Evolutionary conservation across 2,113 vertebrate species (phyloP).

Genomic region (Cyprichromis sp.): DNA sequence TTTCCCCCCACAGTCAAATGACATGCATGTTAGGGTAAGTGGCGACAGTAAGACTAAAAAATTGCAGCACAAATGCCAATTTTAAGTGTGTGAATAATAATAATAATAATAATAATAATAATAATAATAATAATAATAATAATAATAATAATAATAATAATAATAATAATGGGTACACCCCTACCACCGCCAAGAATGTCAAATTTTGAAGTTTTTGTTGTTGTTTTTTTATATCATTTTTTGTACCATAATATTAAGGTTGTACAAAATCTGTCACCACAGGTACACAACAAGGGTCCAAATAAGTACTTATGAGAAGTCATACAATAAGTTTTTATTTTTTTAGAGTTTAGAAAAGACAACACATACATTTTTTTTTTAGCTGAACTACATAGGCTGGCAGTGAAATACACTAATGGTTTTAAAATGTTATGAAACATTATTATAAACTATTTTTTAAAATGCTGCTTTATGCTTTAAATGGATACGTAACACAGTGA

Average conservation of each 20-base stretch:
- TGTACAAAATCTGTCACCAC: not conserved
- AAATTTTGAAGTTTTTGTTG: not conserved
- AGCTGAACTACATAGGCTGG: not conserved
- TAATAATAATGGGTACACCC: not conserved
- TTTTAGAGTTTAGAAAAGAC: not conserved
- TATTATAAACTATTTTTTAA: not conserved
- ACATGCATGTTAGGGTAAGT: not conserved
- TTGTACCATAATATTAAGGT: not conserved
- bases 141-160: not conserved
- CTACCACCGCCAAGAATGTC: not conserved
- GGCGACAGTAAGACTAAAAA: not conserved
- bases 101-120: not conserved
- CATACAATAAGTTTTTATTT: not conserved
- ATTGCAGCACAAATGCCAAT: not conserved
- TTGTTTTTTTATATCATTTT: rapidly evolving
- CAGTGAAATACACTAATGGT: not conserved
- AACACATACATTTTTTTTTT: not conserved
- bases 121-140: rapidly evolving
- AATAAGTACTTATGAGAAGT: not conserved
- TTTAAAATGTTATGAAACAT: not conserved
- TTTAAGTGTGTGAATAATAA: not conserved
- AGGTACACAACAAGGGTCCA: not conserved
- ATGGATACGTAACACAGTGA: no score
- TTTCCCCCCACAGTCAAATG: not conserved
- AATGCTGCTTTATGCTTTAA: not conserved